Percentiles rank a stretch among this genome's conserved stretches.
Evolutionary conservation across 2,888 invertebrate species (phyloP).

Genomic region (Drosophila neutralis): DNA sequence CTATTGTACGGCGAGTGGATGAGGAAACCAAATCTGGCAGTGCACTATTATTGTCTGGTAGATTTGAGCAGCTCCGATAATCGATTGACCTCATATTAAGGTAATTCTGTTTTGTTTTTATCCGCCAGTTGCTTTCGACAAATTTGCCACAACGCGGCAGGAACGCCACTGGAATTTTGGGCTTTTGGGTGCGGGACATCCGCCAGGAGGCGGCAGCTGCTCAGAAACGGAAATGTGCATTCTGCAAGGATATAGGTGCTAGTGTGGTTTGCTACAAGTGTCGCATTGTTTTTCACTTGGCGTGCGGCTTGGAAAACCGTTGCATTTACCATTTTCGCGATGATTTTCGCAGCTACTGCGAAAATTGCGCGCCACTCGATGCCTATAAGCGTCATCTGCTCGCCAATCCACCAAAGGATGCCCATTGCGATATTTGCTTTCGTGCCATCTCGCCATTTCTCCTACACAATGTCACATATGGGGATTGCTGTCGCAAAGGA

Average conservation of each 20-base stretch:
- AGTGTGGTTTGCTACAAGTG: constrained; percentile 74
- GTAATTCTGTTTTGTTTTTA: constrained; percentile 11
- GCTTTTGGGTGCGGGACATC: constrained; percentile 90
- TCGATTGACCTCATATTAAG: neutral
- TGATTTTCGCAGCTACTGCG: constrained; percentile 77
- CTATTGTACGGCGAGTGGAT: constrained; percentile 80
- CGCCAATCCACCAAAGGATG: constrained; percentile 26
- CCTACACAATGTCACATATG: constrained; percentile 50
- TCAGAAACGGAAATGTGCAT: constrained; percentile 63
- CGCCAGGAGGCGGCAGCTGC: constrained; percentile 87
- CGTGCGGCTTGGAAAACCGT: constrained; percentile 67
- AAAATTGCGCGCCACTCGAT: constrained; percentile 65
- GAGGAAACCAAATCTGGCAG: constrained; percentile 59
- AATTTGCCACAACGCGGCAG: constrained; percentile 89
- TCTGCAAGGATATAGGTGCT: constrained; percentile 68
- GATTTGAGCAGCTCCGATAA: constrained; percentile 7
- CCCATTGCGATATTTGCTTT: constrained; percentile 75
- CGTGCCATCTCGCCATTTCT: constrained; percentile 39
- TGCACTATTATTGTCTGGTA: constrained; percentile 82
- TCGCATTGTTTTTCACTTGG: constrained; percentile 70
- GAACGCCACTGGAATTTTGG: constrained; percentile 90
- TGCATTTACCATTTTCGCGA: constrained; percentile 66
- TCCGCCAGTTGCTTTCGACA: constrained; percentile 88
- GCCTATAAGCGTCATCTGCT: constrained; percentile 40
- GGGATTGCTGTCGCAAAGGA: constrained; percentile 78